These are phyloP conservation scores for Stictocephala bisonia DNA, from an alignment of 2,888 invertebrate species.

Conservation along the genomic window DNA sequence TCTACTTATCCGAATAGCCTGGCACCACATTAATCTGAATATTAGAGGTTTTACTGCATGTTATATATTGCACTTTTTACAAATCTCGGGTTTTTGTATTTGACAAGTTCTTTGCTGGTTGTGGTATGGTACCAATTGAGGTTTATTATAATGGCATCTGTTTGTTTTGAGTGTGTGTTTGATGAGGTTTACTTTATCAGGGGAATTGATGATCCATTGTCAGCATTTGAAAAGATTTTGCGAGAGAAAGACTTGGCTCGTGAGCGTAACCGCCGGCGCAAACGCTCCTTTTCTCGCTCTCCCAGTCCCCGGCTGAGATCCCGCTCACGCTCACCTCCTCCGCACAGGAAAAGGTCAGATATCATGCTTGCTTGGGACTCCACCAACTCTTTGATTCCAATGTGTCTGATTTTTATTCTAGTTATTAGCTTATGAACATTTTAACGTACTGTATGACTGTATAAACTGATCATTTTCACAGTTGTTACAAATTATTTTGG, in stretches of 20 bases:
- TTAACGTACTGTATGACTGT: neutral
- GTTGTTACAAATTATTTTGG: too few species aligned
- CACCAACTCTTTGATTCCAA: slow-evolving; percentile 11
- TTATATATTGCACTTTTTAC: too few species aligned
- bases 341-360: slow-evolving; percentile 17
- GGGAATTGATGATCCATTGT: slow-evolving; percentile 83
- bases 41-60: too few species aligned
- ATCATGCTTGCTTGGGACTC: neutral
- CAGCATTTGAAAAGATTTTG: slow-evolving; percentile 88
- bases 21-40: too few species aligned
- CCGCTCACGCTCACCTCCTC: slow-evolving; percentile 16
- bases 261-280: slow-evolving; percentile 50
- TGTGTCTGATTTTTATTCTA: neutral
- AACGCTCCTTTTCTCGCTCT: slow-evolving; percentile 58
- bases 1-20: too few species aligned
- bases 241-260: slow-evolving; percentile 81
- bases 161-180: neutral
- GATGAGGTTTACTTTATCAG: slow-evolving; percentile 64
- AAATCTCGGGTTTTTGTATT: too few species aligned
- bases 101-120: too few species aligned
- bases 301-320: slow-evolving; percentile 18
- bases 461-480: too few species aligned
- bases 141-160: too few species aligned
- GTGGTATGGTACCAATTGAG: too few species aligned
- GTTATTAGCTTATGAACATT: neutral